Base-by-base conservation (phyloP, 2,888 invertebrate species). In the Drosophila paramelanica region DNA sequence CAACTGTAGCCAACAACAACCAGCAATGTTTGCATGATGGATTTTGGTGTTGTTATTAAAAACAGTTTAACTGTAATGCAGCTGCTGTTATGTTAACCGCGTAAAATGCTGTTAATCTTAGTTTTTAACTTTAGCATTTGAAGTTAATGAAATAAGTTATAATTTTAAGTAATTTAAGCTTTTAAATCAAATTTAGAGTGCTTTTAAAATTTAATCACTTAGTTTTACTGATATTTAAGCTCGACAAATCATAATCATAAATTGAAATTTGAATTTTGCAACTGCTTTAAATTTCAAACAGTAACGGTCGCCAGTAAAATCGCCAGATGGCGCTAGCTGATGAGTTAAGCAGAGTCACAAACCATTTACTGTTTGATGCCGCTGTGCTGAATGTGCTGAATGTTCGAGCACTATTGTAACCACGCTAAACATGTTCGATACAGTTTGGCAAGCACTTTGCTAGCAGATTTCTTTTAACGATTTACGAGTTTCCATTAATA, bases 1-100 rank as follows among this genome's bases (percentile, higher is more conserved):
- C 51, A 69, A 60, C 46, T 61, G 78, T 77, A 42, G 68, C 38
- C 55, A 65, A 61, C 23, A 23, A 23, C 23, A 23, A 64, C 53
- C 73, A 61, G 77, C 78, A 25, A 23, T 31, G 13, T 61, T 72
- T 11, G 51, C 56, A 55, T 36, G 45, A 39, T 45, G 20, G 20
- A 13, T 14, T 66, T 61, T 46, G 17, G 23, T 58, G 46, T 14
- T 55, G 49, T 46, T 60, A 45, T 17, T 7, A 33, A 3, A 11
- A 33, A 4, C 3, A 33, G 43, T 3, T 56, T 17, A 55, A 36
- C 36, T 36, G 36, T 7, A 2, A 1, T 6, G n/a, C 11, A 11
- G 20, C 20, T 10, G 5, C 20, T 42, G 42, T 42, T 20, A 10
- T 2, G 4, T 17, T 17, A 17, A 17, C 17, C n/a, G n/a, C n/a